phyloP scores from a whole-genome alignment of 1,140 invertebrate species.

The Bombus pascuorum region DNA sequence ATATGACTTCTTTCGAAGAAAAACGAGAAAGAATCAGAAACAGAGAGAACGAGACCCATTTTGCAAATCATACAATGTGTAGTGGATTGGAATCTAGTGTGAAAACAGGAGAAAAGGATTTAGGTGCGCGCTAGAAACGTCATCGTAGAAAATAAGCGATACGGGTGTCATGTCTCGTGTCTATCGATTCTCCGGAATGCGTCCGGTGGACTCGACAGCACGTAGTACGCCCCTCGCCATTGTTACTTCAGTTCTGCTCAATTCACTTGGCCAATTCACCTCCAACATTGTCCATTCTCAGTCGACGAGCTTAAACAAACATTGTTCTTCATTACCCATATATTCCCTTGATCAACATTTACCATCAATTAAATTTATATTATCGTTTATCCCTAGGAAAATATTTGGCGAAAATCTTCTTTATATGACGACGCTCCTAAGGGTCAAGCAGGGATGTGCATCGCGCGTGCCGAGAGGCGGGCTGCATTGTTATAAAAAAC shows the following conservation, averaged over 20 bases:
- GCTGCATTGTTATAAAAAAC: constrained; percentile 76
- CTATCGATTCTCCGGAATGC: constrained; percentile 75
- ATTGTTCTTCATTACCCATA: background rate
- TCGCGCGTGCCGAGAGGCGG: constrained; percentile 79
- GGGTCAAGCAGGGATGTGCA: constrained; percentile 57
- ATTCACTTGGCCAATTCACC: constrained; percentile 21
- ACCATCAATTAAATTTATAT: background rate
- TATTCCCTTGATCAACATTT: background rate
- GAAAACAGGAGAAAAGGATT: constrained; percentile 27
- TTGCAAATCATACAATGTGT: constrained; percentile 42
- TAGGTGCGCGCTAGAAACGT: constrained; percentile 72
- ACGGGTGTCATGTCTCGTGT: constrained; percentile 29
- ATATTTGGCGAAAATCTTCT: constrained; percentile 1
- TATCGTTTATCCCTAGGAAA: background rate
- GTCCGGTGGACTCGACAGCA: constrained; percentile 72
- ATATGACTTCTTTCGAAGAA: background rate
- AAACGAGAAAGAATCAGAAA: constrained; percentile 26
- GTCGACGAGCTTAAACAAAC: constrained; percentile 28
- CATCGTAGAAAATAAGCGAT: constrained; percentile 57
- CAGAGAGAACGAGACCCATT: constrained; percentile 46
- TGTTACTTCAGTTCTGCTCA: background rate
- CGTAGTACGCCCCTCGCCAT: constrained; percentile 39
- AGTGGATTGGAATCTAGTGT: background rate
- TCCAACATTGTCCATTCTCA: constrained; percentile 2
- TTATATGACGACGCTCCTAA: constrained; percentile 59